Percentiles rank a stretch among this genome's conserved stretches.
Conservation (phyloP, 2,888 invertebrate genomes). For the Agrenia bidenticulata region DNA sequence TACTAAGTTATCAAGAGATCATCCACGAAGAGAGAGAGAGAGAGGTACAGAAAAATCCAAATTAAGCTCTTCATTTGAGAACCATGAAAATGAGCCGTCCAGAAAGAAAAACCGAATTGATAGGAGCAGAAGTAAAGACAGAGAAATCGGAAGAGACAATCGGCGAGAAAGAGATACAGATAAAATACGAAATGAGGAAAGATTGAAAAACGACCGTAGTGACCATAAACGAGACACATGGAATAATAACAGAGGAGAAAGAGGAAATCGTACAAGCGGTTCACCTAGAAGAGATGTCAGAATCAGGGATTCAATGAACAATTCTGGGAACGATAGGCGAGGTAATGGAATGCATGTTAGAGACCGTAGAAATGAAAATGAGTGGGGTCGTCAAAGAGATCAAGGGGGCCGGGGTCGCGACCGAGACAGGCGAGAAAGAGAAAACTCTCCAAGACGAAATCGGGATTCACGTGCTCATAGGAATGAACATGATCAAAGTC, state of each 20-base stretch:
- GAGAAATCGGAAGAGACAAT: background rate
- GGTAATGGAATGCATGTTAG: slow-evolving; percentile 17
- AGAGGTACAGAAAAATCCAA: slow-evolving; percentile 39
- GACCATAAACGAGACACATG: background rate
- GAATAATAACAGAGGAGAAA: background rate
- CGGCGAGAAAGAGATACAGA: background rate
- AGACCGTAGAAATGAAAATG: slow-evolving; percentile 11
- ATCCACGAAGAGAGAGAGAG: slow-evolving; percentile 42
- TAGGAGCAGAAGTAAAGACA: background rate
- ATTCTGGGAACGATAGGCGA: slow-evolving; percentile 7
- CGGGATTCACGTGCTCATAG: slow-evolving; percentile 2
- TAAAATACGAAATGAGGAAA: background rate
- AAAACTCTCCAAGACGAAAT: background rate
- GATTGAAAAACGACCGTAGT: background rate
- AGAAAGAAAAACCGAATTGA: slow-evolving; percentile 7
- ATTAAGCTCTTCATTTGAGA: background rate
- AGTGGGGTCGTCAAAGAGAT: slow-evolving; percentile 30
- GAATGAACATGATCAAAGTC: slow-evolving; percentile 20
- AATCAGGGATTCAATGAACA: slow-evolving; percentile 1
- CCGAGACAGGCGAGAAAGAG: slow-evolving; percentile 56
- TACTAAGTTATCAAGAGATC: background rate
- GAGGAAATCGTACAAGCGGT: background rate
- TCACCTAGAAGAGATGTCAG: background rate
- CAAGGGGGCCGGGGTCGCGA: slow-evolving; percentile 57
- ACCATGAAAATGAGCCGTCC: background rate